Base-by-base conservation (phyloP, 2,113 vertebrate species). In the Theristicus caerulescens region DNA sequence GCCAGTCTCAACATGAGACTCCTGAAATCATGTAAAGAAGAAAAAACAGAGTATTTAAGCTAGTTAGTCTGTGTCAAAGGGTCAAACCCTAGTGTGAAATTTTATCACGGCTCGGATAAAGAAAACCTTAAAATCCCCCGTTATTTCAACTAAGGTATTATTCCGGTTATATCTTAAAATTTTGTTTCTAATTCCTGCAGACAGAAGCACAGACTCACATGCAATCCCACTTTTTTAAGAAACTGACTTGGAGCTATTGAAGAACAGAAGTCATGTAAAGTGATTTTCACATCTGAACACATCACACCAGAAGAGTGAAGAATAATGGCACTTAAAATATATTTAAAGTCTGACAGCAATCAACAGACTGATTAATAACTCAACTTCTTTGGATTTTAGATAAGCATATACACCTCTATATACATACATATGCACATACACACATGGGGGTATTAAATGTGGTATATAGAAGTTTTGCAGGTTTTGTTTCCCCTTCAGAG, bases 281-380 rank as follows among this genome's bases (percentile, higher is more conserved):
- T 91, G 86, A 95, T 93, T 95, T 95, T 82, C 89, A 97, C 91
- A 90, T 93, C 78, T 91, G 67, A 94, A 95, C 93, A 54, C 84
- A 95, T 9, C 80, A 94, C 67, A 97, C 42, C 58, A 96, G 83
- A 96, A 96, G 65, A 96, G 91, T 95, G 96, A 97, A 96, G 86
- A 94, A 89, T 86, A 95, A 95, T 93, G 92, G 79, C 86, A 95
- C 67, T 95, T 97, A 74, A 86, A 93, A 83, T 78, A 92, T 47
- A 76, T 82, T 82, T 82, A 6, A 82, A 94, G 69, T 86, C 70
- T 87, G 85, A 95, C 58, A 77, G 85, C 69, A 97, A 72, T 87
- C 77, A 94, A 83, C 72, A 72, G 71, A 74, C 76, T 67, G 67
- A 85, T 83, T 83, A 91, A 55, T 58, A 88, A 88, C 40, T 85